Evolutionary conservation across 2,113 vertebrate genomes (phyloP).

Genomic region (Nesoenas mayeri): DNA sequence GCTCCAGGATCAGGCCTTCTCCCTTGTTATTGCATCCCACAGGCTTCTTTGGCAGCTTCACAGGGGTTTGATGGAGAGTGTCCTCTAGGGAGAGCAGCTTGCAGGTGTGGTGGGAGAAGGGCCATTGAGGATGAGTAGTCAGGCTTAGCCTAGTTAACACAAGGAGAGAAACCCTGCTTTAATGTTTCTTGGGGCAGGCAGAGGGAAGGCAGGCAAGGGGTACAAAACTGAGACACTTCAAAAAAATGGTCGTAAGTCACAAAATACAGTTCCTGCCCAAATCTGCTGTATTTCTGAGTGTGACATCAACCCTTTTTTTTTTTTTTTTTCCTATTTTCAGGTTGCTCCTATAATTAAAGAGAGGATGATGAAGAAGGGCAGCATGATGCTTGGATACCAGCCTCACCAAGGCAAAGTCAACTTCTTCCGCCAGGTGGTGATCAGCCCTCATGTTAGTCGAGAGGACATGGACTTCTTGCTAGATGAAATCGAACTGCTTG

Average conservation of each 20-base stretch:
- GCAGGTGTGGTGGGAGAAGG: neutral
- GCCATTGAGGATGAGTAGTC: neutral
- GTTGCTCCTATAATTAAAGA: conserved; percentile 87
- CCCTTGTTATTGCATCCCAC: neutral
- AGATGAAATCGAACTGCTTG: conserved; percentile 83
- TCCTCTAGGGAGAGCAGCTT: neutral
- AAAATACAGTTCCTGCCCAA: too few species aligned
- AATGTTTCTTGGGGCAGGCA: neutral
- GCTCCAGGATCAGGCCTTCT: neutral
- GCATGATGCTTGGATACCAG: conserved; percentile 87
- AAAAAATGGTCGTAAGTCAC: neutral
- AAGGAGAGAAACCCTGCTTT: neutral
- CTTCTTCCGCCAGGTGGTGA: conserved; percentile 87
- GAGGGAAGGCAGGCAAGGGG: neutral
- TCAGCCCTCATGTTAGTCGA: conserved; percentile 81
- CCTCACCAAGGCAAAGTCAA: conserved; percentile 80
- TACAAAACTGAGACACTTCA: neutral
- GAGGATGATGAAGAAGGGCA: conserved; percentile 86
- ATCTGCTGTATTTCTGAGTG: neutral
- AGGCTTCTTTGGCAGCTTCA: neutral
- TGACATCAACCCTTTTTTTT: neutral
- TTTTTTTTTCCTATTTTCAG: conserved; percentile 50
- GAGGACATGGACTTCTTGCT: conserved; percentile 86
- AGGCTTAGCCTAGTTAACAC: neutral
- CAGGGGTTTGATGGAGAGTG: neutral